phyloP scores from a whole-genome alignment of 1,140 invertebrate genomes.

The Nilaparvata lugens region DNA sequence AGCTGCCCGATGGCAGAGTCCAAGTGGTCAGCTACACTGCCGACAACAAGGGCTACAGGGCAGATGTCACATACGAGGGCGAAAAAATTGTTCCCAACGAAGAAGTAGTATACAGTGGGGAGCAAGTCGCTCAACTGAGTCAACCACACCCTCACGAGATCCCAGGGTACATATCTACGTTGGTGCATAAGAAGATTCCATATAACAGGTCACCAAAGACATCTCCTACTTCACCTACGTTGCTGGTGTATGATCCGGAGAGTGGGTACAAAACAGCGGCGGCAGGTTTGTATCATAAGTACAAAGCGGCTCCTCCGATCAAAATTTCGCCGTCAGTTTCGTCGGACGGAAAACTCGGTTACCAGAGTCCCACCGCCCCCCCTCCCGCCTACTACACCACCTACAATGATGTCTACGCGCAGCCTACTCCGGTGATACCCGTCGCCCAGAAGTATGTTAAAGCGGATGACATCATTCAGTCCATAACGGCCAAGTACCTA shows the following conservation, averaged over 20 bases:
- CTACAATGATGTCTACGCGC: background rate
- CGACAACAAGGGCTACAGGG: conserved; percentile 44
- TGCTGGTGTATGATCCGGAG: background rate
- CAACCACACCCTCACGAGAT: background rate
- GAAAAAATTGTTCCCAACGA: background rate
- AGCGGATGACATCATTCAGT: background rate
- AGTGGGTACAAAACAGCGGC: background rate
- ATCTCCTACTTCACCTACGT: background rate
- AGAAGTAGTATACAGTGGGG: background rate
- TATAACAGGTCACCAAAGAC: background rate
- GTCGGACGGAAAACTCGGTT: background rate
- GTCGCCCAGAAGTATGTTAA: background rate
- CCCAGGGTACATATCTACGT: background rate
- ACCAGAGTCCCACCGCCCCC: background rate
- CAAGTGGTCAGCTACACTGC: conserved; percentile 49
- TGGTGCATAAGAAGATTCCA: background rate
- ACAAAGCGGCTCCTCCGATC: background rate
- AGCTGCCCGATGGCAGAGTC: conserved; percentile 59
- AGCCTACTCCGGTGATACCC: background rate
- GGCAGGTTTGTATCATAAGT: background rate
- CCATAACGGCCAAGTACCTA: background rate
- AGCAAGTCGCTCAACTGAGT: too few relatives aligned
- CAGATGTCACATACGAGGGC: conserved; percentile 43
- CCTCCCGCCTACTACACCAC: background rate
- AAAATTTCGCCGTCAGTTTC: background rate